These are phyloP conservation scores for Pelusios castaneus DNA, from an alignment of 2,113 vertebrate species.

Conservation along the genomic window DNA sequence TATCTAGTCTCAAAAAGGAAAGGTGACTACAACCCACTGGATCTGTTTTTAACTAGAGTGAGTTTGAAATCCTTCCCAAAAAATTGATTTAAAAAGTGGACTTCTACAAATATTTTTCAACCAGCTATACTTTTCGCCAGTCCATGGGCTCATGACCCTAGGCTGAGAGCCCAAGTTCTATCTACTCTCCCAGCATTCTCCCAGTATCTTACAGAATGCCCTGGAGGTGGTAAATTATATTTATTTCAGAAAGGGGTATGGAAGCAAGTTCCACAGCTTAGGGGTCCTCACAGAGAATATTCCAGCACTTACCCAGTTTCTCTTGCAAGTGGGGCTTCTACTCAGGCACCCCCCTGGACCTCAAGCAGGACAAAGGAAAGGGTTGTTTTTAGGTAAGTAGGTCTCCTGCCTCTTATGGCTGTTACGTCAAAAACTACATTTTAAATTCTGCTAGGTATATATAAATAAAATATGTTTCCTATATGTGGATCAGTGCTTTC, in stretches of 20 bases:
- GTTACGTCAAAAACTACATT: not conserved
- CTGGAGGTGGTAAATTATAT: not conserved
- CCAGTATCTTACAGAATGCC: not conserved
- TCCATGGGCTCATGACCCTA: too few species aligned
- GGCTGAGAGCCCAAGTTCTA: too few species aligned
- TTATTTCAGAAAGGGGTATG: not conserved
- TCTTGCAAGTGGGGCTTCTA: not conserved
- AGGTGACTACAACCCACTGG: not conserved
- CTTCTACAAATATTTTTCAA: not conserved
- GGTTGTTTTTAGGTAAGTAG: not conserved
- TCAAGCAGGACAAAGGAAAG: not conserved
- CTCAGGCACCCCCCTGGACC: not conserved
- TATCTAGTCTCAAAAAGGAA: not conserved
- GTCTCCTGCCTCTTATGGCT: not conserved
- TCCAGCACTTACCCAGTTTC: not conserved
- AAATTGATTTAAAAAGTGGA: not conserved
- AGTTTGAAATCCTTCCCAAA: not conserved
- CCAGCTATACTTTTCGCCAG: not conserved
- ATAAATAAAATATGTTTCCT: not conserved
- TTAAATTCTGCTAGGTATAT: fast-evolving
- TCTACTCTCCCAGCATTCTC: not conserved
- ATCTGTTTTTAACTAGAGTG: not conserved
- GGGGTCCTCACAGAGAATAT: not conserved
- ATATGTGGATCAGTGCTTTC: not conserved
- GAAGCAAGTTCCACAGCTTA: not conserved